These are phyloP conservation scores for Petaurus breviceps DNA, from an alignment of 2,113 vertebrate genomes.

Conservation along the genomic window DNA sequence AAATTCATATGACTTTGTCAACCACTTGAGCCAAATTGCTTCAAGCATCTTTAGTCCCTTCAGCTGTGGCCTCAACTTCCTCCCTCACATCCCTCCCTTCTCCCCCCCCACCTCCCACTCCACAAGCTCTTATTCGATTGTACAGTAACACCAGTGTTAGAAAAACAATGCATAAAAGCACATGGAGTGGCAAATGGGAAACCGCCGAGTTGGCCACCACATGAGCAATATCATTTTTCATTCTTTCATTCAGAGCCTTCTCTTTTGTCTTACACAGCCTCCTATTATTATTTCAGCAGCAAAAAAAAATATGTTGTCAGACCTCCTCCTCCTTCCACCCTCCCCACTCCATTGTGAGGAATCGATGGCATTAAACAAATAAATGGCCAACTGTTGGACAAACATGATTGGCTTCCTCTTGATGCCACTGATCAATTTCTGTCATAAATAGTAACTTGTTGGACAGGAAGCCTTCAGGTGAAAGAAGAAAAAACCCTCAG, in stretches of 20 bases:
- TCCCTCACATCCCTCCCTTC: background rate
- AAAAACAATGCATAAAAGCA: slow-evolving; percentile 36
- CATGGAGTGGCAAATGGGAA: slow-evolving; percentile 19
- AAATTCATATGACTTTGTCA: slow-evolving; percentile 29
- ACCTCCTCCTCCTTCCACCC: slow-evolving; percentile 41
- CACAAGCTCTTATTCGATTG: slow-evolving; percentile 31
- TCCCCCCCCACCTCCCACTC: background rate
- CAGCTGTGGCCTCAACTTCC: background rate
- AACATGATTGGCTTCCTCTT: slow-evolving; percentile 23
- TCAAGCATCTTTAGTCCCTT: background rate
- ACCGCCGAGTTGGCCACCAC: slow-evolving; percentile 23
- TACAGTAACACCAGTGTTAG: slow-evolving; percentile 43
- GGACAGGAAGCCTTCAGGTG: background rate
- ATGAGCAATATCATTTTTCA: slow-evolving; percentile 21
- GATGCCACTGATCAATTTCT: slow-evolving; percentile 52
- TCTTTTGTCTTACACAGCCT: slow-evolving; percentile 5
- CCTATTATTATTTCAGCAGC: slow-evolving; percentile 51
- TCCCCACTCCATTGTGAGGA: background rate
- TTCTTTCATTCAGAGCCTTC: background rate
- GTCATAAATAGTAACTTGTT: slow-evolving; percentile 37
- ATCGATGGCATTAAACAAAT: slow-evolving; percentile 67
- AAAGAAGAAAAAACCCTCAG: background rate
- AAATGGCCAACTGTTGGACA: slow-evolving; percentile 29
- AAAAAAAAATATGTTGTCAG: slow-evolving; percentile 53
- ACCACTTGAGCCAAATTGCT: background rate